phyloP scores from a whole-genome alignment of 2,113 vertebrate genomes.

The Trogon melanurus region DNA sequence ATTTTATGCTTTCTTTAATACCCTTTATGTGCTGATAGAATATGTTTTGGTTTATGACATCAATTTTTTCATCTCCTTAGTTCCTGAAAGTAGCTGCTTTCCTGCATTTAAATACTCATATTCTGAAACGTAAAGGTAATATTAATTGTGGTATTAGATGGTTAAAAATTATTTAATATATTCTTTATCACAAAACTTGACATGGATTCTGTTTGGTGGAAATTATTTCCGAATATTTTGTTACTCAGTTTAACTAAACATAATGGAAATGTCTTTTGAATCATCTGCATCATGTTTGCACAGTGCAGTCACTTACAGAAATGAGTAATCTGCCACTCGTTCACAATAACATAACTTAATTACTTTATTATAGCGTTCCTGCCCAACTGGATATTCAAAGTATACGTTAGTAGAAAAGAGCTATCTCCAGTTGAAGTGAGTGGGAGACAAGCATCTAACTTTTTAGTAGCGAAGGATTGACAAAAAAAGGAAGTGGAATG shows the following conservation, averaged over 20 bases:
- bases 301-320: neutral
- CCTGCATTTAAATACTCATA: neutral
- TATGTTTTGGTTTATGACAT: neutral
- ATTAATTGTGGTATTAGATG: neutral
- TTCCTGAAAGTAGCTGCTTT: neutral
- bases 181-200: neutral
- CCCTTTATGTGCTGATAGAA: neutral
- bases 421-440: neutral
- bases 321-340: neutral
- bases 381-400: neutral
- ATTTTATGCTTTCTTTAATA: neutral
- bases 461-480: neutral
- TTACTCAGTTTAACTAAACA: neutral
- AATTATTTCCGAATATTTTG: neutral
- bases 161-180: neutral
- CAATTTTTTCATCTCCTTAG: neutral
- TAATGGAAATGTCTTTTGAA: neutral
- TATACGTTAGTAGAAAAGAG: neutral
- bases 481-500: neutral
- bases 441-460: neutral
- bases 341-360: neutral
- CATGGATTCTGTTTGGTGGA: neutral
- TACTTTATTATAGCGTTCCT: neutral
- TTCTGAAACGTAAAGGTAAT: neutral
- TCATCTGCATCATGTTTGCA: neutral